phyloP scores from a whole-genome alignment of 2,797 vertebrate species.

The Sciurus carolinensis region DNA sequence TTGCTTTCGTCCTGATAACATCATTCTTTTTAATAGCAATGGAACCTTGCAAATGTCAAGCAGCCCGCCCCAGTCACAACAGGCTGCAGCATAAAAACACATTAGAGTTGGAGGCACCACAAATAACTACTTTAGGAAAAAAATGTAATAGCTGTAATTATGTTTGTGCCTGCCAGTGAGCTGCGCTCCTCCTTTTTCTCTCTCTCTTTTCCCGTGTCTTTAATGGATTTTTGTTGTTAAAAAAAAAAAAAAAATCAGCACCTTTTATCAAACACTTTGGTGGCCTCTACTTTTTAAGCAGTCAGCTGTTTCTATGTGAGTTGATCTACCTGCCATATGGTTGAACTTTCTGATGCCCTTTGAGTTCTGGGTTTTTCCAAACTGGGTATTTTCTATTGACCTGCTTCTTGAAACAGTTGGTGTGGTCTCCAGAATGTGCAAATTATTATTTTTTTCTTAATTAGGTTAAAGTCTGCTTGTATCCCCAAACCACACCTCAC shows the following conservation, averaged over 20 bases:
- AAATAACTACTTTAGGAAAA: conserved; percentile 81
- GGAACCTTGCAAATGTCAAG: conserved; percentile 80
- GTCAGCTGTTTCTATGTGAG: background rate
- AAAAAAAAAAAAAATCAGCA: background rate
- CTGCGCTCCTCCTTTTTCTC: background rate
- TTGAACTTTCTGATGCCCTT: background rate
- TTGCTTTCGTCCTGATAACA: conserved; percentile 75
- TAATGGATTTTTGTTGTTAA: conserved; percentile 55
- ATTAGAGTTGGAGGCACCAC: conserved; percentile 70
- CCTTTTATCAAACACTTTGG: background rate
- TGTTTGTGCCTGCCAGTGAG: conserved; percentile 80
- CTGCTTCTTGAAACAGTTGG: conserved; percentile 35
- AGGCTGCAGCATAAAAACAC: conserved; percentile 72
- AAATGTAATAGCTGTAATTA: conserved; percentile 84
- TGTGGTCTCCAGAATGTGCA: background rate
- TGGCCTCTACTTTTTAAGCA: background rate
- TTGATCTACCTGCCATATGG: background rate
- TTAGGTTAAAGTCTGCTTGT: background rate
- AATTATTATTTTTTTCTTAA: conserved; percentile 1
- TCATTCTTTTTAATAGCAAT: conserved; percentile 83
- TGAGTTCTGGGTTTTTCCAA: background rate
- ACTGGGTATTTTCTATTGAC: background rate
- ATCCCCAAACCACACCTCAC: background rate
- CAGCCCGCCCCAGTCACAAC: conserved; percentile 64
- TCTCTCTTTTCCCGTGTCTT: background rate